These are phyloP conservation scores for Plutella xylostella DNA, from an alignment of 2,888 invertebrate species.

Conservation along the genomic window DNA sequence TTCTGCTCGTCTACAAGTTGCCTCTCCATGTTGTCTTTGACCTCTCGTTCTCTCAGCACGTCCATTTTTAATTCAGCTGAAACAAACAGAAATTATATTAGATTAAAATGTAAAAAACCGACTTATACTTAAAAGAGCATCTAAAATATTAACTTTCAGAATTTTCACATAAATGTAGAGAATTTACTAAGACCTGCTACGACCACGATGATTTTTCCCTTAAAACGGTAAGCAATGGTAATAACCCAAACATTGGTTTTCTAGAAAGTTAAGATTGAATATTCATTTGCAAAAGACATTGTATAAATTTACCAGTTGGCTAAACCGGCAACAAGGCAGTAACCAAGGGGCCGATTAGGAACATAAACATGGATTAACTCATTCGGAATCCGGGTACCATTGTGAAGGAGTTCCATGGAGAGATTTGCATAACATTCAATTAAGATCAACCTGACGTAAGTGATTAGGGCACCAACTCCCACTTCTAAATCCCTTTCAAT, in stretches of 20 bases:
- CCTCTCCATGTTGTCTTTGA: constrained; percentile 93
- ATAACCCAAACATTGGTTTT: too few relatives aligned
- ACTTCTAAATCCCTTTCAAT: constrained; percentile 20
- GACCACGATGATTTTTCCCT: too few relatives aligned
- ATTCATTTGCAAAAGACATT: constrained; percentile 43
- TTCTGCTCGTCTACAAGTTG: constrained; percentile 95
- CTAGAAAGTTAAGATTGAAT: background rate
- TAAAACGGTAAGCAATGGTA: too few relatives aligned
- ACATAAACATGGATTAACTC: constrained; percentile 69
- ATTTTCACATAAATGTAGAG: too few relatives aligned
- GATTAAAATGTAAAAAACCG: too few relatives aligned
- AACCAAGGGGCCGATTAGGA: constrained; percentile 64
- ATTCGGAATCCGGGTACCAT: constrained; percentile 66
- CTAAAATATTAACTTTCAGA: too few relatives aligned
- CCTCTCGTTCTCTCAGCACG: constrained; percentile 91
- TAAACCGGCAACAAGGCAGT: constrained; percentile 61
- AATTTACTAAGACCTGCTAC: too few relatives aligned
- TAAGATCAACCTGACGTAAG: constrained; percentile 63
- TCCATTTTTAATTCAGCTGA: constrained; percentile 97
- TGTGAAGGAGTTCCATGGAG: constrained; percentile 66
- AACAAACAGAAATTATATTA: constrained; percentile 44
- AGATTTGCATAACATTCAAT: constrained; percentile 71
- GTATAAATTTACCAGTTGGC: constrained; percentile 61
- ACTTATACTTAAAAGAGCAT: too few relatives aligned
- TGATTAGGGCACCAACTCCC: constrained; percentile 52